Evolutionary conservation across 2,113 vertebrate species (phyloP).

Genomic region (Rhinichthys klamathensis): DNA sequence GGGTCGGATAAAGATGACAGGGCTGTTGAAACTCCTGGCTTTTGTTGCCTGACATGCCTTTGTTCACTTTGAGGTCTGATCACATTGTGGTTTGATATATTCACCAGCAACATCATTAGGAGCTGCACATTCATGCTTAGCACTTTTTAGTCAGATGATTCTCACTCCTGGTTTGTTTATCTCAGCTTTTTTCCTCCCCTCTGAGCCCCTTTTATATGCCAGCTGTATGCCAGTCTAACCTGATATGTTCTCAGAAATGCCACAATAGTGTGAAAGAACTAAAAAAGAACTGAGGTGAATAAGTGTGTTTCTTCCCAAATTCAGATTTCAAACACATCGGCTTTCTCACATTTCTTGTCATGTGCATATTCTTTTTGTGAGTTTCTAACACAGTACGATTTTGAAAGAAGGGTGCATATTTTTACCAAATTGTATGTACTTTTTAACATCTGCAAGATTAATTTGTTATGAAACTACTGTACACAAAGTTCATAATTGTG

Average conservation of each 20-base stretch:
- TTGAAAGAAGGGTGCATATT: not conserved
- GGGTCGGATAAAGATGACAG: constrained; percentile 38
- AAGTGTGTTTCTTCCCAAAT: constrained; percentile 3
- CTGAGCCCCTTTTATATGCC: constrained; percentile 29
- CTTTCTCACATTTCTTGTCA: not conserved
- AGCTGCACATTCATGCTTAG: constrained; percentile 16
- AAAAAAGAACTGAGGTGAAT: constrained; percentile 7
- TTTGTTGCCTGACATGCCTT: constrained; percentile 49
- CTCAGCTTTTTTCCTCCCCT: constrained; percentile 5
- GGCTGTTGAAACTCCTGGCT: constrained; percentile 43
- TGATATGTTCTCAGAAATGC: constrained; percentile 6
- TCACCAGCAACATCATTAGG: constrained; percentile 46
- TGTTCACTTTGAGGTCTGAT: constrained; percentile 57
- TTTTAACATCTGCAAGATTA: not conserved
- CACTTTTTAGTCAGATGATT: constrained; percentile 35
- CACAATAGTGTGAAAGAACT: not conserved
- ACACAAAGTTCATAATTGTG: not conserved
- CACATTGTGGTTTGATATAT: constrained; percentile 47
- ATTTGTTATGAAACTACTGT: not conserved
- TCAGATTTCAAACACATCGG: not conserved
- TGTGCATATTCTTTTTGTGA: not conserved
- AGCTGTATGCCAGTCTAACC: constrained; percentile 37
- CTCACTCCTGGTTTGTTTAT: constrained; percentile 43
- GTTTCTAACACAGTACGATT: not conserved
- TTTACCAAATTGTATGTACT: not conserved